Evolutionary conservation across 2,797 vertebrate species (phyloP), one percentile per base, ranked within the genome.

Genomic region (Smutsia temminckii): DNA sequence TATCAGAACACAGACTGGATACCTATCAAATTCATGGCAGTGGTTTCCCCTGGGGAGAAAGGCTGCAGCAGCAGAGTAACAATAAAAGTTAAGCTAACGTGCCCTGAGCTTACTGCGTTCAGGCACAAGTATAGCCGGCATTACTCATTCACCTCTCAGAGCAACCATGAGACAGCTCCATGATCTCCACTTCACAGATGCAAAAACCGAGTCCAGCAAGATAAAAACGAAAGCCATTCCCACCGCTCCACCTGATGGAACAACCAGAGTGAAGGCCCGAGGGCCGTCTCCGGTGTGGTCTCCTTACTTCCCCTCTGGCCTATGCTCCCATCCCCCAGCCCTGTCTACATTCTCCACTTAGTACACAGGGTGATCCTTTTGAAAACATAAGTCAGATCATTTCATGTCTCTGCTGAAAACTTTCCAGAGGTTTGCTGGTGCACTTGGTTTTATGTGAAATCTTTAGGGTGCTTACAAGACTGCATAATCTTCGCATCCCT

Each of bases 401-500:
- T 69, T 68, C 1, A 1, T 32, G n/a, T 74, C 51, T 89, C 59
- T 55, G 27, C 37, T 29, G 34, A 61, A 18, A 17, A 40, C 79
- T 21, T 32, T 9, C 49, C 59, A 51, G 6, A 4, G 32, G 64
- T 34, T 72, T 78, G 34, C 49, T 0, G 2, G 16, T 14, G 11
- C 20, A 49, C 42, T 64, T 46, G 12, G 61, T 8, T 51, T 71
- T 51, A 34, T 51, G 53, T 6, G 46, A 59, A 75, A 14, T 29
- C 46, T 8, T 21, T 9, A 23, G 51, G 1, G 3, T 0, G 74
- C 29, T 8, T 2, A 6, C 42, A 46, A 32, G 72, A 12, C 13
- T 0, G 27, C 1, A 1, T 1, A 7, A 2, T 11, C 9, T 9
- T 40, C 25, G 51, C 6, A 0, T 14, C 42, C 29, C 46, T 0